These are phyloP conservation scores for Prolemur simus DNA, from an alignment of 2,113 vertebrate species.

Conservation along the genomic window DNA sequence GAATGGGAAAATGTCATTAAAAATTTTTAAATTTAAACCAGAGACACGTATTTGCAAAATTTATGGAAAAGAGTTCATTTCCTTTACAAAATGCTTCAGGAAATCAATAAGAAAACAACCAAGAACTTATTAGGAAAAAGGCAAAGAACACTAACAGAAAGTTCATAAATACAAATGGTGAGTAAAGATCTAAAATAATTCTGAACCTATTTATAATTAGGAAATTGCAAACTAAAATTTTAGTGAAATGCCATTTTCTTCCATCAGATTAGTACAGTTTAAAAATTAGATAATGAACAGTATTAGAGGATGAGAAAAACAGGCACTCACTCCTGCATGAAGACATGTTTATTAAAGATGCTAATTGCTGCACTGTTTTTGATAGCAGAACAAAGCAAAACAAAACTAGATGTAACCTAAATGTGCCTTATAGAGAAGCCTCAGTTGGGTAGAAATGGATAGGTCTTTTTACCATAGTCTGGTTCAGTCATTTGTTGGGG, in stretches of 20 bases:
- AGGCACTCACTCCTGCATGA: neutral
- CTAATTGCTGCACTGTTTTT: neutral
- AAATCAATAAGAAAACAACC: neutral
- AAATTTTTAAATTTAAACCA: neutral
- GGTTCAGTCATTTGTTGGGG: neutral
- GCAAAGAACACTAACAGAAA: neutral
- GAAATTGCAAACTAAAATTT: constrained; percentile 24
- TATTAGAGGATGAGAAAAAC: neutral
- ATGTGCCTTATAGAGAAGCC: neutral
- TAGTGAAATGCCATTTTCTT: neutral
- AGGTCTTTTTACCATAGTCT: neutral
- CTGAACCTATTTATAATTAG: neutral
- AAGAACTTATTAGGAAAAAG: neutral
- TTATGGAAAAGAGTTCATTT: constrained; percentile 17
- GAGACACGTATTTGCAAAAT: neutral
- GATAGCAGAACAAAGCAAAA: neutral
- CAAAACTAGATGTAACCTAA: neutral
- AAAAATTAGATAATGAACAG: neutral
- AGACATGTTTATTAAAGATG: neutral
- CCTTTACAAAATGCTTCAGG: neutral
- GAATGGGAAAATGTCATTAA: neutral
- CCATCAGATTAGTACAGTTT: neutral
- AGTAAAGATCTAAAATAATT: neutral
- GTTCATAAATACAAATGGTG: neutral
- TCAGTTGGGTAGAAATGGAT: neutral